These are phyloP conservation scores for Thunnus maccoyii DNA, from an alignment of 2,113 vertebrate genomes.

Conservation along the genomic window DNA sequence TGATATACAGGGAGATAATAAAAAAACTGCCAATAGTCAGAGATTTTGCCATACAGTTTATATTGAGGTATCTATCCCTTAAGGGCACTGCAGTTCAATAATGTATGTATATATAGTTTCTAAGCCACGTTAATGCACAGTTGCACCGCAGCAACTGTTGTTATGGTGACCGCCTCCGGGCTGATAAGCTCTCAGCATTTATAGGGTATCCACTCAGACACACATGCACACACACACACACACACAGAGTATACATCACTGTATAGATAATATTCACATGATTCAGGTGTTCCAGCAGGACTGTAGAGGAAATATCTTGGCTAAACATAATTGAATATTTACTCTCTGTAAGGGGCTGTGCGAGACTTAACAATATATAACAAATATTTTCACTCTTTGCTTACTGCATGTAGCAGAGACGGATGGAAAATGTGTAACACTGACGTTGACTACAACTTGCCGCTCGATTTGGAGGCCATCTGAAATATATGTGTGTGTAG, in stretches of 20 bases:
- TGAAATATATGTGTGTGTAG: not conserved
- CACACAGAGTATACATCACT: not conserved
- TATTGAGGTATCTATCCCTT: no score
- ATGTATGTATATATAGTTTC: not conserved
- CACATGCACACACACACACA: conserved; percentile 21
- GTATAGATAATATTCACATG: conserved; percentile 17
- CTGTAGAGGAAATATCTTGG: conserved; percentile 5
- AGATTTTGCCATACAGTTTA: no score
- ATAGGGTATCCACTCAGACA: not conserved
- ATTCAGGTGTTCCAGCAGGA: conserved; percentile 24
- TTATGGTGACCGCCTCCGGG: conserved; percentile 59
- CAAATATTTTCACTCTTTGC: not conserved
- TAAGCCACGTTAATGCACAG: conserved; percentile 27
- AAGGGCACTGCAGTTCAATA: not conserved
- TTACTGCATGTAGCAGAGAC: not conserved
- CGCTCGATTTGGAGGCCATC: not conserved
- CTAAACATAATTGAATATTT: conserved; percentile 36
- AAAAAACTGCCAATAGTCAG: no score
- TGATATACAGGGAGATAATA: no score
- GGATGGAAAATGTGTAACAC: not conserved
- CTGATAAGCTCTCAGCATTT: conserved; percentile 37
- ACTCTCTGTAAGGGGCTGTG: not conserved
- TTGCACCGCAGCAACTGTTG: conserved; percentile 51
- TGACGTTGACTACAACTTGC: not conserved
- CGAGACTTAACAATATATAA: no score